Evolutionary conservation across 1,140 invertebrate genomes (phyloP).

Genomic region (Drosophila serrata): DNA sequence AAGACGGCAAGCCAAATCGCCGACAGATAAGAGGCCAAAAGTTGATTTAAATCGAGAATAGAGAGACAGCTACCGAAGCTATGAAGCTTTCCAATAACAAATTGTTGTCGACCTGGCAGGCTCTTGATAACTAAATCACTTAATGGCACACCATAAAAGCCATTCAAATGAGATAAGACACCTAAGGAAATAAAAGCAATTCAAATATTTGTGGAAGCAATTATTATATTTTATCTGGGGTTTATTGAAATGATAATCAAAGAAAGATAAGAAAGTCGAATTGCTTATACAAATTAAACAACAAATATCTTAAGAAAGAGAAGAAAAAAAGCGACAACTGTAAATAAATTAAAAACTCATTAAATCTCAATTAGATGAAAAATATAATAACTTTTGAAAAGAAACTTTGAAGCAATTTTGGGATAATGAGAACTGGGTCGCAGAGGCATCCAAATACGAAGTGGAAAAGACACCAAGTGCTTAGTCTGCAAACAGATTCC

Average conservation of each 20-base stretch:
- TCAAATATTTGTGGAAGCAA: slow-evolving; percentile 15
- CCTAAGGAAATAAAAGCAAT: background rate
- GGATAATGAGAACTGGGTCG: slow-evolving; percentile 16
- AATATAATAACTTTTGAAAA: slow-evolving; percentile 6
- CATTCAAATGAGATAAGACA: slow-evolving; percentile 1
- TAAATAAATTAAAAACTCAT: slow-evolving; percentile 12
- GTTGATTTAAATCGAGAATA: slow-evolving; percentile 13
- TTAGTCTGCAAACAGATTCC: slow-evolving; percentile 15
- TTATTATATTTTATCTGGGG: background rate
- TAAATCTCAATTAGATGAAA: slow-evolving; percentile 11
- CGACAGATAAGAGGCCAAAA: slow-evolving; percentile 46
- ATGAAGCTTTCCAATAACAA: slow-evolving; percentile 10
- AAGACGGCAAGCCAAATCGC: slow-evolving; percentile 32
- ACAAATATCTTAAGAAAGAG: slow-evolving; percentile 1
- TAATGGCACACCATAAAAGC: background rate
- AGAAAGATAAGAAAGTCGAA: background rate
- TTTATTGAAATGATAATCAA: background rate
- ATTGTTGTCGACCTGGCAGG: slow-evolving; percentile 1
- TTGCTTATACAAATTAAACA: background rate
- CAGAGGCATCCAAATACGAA: background rate
- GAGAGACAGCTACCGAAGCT: slow-evolving; percentile 12
- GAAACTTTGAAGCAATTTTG: background rate
- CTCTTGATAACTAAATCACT: slow-evolving; percentile 3
- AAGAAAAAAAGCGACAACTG: background rate
- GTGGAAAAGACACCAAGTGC: background rate